Evolutionary conservation across 1,140 invertebrate genomes (phyloP).

Genomic region (Drosophila saltans): DNA sequence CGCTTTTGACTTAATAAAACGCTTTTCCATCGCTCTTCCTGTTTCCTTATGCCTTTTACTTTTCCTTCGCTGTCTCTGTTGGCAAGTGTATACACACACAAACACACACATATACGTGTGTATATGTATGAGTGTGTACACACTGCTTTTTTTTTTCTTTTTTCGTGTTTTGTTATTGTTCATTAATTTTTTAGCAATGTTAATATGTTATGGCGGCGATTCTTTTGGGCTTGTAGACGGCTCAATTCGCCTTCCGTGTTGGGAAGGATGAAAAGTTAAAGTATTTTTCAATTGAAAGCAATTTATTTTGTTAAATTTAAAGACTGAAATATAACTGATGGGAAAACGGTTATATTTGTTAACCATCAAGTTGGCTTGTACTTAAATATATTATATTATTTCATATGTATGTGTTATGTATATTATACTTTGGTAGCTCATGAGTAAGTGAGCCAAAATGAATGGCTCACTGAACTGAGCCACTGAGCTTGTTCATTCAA

Average conservation of each 20-base stretch:
- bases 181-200: conserved; percentile 75
- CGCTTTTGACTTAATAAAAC: conserved; percentile 73
- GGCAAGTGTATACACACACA: background rate
- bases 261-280: background rate
- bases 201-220: conserved; percentile 68
- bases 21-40: conserved; percentile 53
- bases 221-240: conserved; percentile 32
- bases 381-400: background rate
- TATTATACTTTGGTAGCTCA: too few relatives aligned
- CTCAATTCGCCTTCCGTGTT: background rate
- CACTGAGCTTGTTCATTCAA: too few relatives aligned
- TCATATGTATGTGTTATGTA: too few relatives aligned
- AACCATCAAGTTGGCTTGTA: background rate
- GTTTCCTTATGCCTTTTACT: conserved; percentile 21
- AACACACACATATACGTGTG: too few relatives aligned
- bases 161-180: conserved; percentile 51
- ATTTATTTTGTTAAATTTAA: too few relatives aligned
- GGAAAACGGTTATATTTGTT: background rate
- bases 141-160: background rate
- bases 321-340: too few relatives aligned
- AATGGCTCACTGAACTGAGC: too few relatives aligned
- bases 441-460: too few relatives aligned
- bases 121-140: conserved; percentile 12
- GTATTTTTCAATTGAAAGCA: too few relatives aligned
- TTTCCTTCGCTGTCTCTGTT: conserved; percentile 38